Base-by-base conservation (phyloP, 2,888 invertebrate genomes). In the Meandrusa payeni region DNA sequence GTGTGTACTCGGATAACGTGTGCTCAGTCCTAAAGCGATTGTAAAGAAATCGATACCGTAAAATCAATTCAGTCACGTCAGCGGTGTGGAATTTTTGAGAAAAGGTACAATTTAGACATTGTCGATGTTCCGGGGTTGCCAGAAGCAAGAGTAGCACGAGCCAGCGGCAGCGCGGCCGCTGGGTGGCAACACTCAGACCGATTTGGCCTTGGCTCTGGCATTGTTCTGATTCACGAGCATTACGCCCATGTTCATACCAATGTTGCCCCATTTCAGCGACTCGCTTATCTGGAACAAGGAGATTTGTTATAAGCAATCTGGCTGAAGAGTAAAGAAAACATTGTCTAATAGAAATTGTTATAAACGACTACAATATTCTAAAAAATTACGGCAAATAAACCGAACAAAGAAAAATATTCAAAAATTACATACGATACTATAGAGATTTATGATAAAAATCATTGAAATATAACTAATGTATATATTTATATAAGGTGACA, bases 181-280 rank as follows among this genome's bases (percentile, higher is more conserved):
- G 77, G 85, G 75, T 75, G 78, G 59, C 61, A 64, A 64, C 58
- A 64, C 75, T 87, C 87, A 87, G 65, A 87, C 86, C 19, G 87
- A 87, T 55, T 80, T 82, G 15, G 78, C 86, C 59, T 86, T 87
- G 50, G 76, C 79, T 56, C 42, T 68, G 64, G 55, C 79, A 69
- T 61, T 58, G 61, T 59, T 76, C 71, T 90, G 90, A 73, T 86
- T 90, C 57, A 92, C 87, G 52, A 92, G 85, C 77, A 91, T 80
- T 54, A 92, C 90, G 57, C 92, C 92, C 76, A 91, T 91, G 67
- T 90, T 92, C 89, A 92, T 91, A 66, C 92, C 92, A 63, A 92
- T 89, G 76, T 89, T 91, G 64, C 92, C 91, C 92, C 92, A 92
- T 78, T 91, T 92, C 54, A 91, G 88, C 68, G 91, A 91, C 81